Evolutionary conservation across 2,888 invertebrate genomes (phyloP).

Genomic region (Deilephila elpenor): DNA sequence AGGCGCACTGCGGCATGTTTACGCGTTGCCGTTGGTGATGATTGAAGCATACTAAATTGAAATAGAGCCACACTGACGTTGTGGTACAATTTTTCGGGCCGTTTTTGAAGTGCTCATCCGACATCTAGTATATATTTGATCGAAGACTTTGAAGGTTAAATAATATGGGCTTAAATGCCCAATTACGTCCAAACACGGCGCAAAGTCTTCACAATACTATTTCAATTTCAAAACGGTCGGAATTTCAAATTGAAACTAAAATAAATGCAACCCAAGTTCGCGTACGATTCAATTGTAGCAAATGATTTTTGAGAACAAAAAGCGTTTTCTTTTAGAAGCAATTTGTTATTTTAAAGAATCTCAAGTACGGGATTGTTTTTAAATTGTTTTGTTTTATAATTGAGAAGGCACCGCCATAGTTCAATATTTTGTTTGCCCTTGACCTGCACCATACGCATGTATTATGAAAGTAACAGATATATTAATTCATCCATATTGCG

Average conservation of each 20-base stretch:
- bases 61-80: no score
- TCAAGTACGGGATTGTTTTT: not conserved
- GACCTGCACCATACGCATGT: no score
- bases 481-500: no score
- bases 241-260: not conserved
- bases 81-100: no score
- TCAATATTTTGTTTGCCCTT: not conserved
- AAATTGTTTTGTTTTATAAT: not conserved
- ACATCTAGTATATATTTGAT: no score
- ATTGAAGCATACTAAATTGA: no score
- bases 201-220: not conserved
- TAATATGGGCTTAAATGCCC: constrained; percentile 3
- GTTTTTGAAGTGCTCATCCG: no score
- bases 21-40: no score
- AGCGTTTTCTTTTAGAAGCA: not conserved
- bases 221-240: not conserved
- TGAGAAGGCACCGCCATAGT: not conserved
- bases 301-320: not conserved
- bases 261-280: not conserved
- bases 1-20: no score
- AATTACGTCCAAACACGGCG: constrained; percentile 2
- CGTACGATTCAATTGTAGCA: constrained; percentile 11
- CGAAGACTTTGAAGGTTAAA: not conserved
- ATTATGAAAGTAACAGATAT: no score
- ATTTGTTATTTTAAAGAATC: constrained; percentile 1